phyloP scores from a whole-genome alignment of 2,888 invertebrate species.

The Chironomus tentans region DNA sequence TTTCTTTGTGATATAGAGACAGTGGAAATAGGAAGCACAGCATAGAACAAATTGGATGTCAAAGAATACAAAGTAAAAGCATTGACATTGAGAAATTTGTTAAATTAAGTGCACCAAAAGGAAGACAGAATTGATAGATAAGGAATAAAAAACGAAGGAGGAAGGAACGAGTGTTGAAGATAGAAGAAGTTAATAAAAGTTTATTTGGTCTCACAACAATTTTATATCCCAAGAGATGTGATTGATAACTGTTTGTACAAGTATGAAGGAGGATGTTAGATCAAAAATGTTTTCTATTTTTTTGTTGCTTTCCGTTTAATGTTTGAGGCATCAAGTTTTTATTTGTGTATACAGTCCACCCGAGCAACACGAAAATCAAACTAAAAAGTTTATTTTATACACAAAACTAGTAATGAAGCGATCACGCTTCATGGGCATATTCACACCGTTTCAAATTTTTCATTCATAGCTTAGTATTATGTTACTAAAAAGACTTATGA shows the following conservation, averaged over 20 bases:
- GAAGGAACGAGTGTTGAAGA: neutral
- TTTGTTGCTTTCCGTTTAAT: too few relatives aligned
- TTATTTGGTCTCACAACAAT: neutral
- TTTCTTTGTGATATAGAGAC: neutral
- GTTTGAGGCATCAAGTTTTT: too few relatives aligned
- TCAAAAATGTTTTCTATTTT: too few relatives aligned
- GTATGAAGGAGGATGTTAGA: too few relatives aligned
- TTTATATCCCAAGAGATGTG: neutral
- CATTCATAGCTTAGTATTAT: too few relatives aligned
- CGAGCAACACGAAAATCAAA: too few relatives aligned
- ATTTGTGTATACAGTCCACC: too few relatives aligned
- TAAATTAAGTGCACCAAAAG: neutral
- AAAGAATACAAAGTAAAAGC: neutral
- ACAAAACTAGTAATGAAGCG: too few relatives aligned
- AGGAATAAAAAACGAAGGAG: neutral
- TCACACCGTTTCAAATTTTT: too few relatives aligned
- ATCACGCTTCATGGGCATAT: too few relatives aligned
- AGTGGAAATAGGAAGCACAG: neutral
- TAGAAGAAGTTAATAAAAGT: slow-evolving; percentile 1
- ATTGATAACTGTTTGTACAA: slow-evolving; percentile 2
- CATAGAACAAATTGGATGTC: neutral
- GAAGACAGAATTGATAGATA: neutral
- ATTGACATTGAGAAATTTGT: slow-evolving; percentile 5
- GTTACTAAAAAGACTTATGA: too few relatives aligned
- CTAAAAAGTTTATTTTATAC: too few relatives aligned